Conservation (phyloP, 2,888 invertebrate genomes). For the Thumatha senex region DNA sequence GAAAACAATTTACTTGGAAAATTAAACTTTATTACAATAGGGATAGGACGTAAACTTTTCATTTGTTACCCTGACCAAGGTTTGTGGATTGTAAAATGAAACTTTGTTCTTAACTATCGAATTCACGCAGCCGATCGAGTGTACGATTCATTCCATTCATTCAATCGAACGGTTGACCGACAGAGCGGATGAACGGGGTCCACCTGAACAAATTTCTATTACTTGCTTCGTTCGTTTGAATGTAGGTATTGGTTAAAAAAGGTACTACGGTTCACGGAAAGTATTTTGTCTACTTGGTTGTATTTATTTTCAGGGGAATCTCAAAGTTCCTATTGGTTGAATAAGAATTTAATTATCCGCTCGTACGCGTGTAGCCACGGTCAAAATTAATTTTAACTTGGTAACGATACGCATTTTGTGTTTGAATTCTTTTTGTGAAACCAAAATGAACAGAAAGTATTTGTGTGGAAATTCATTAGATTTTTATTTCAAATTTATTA, state of each 20-base stretch:
- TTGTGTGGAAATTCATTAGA: neutral
- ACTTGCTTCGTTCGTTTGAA: slow-evolving; percentile 41
- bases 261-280: slow-evolving; percentile 9
- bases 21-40: slow-evolving; percentile 15
- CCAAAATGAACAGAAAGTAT: neutral
- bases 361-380: neutral
- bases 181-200: slow-evolving; percentile 48
- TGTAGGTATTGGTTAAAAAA: slow-evolving; percentile 33
- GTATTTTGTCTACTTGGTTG: slow-evolving; percentile 7
- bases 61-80: slow-evolving; percentile 14
- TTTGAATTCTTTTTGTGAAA: slow-evolving; percentile 2
- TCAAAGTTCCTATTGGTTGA: slow-evolving; percentile 3
- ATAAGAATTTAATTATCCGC: slow-evolving; percentile 13
- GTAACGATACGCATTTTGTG: slow-evolving; percentile 1
- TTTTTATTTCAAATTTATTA: neutral
- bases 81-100: slow-evolving; percentile 28
- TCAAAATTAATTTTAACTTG: slow-evolving; percentile 7
- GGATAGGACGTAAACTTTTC: slow-evolving; percentile 28
- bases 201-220: slow-evolving; percentile 59
- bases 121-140: slow-evolving; percentile 40
- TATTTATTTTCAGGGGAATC: slow-evolving; percentile 8
- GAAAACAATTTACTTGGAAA: neutral
- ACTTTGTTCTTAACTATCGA: slow-evolving; percentile 42
- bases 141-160: slow-evolving; percentile 49
- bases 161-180: slow-evolving; percentile 57